phyloP scores from a whole-genome alignment of 2,888 invertebrate species.

The Quadriops clusia region DNA sequence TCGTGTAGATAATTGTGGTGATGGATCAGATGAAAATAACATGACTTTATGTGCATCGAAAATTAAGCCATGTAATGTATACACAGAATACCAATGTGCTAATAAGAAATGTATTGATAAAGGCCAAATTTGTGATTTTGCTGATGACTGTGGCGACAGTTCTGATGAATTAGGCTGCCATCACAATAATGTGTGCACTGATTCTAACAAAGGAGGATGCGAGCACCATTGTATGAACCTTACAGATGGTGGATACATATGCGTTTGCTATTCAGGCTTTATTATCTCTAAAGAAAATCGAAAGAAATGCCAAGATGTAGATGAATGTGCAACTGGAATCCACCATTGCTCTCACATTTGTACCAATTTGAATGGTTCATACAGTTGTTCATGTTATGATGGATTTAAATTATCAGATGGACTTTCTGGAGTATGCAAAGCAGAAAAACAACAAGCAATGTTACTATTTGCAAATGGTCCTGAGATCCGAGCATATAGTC shows the following conservation, averaged over 20 bases:
- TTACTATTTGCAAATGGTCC: conserved; percentile 72
- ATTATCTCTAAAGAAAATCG: conserved; percentile 68
- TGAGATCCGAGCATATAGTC: conserved; percentile 66
- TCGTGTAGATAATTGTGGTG: conserved; percentile 85
- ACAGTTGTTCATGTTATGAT: conserved; percentile 73
- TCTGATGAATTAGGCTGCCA: conserved; percentile 88
- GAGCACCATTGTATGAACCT: conserved; percentile 85
- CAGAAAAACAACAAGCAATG: conserved; percentile 51
- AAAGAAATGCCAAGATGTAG: conserved; percentile 77
- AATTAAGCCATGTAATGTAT: conserved; percentile 62
- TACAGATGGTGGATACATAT: conserved; percentile 75
- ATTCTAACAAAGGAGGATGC: conserved; percentile 64
- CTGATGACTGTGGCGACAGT: conserved; percentile 82
- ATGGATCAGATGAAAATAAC: conserved; percentile 92
- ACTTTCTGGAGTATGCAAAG: conserved; percentile 74
- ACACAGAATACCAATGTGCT: conserved; percentile 76
- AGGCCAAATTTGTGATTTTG: conserved; percentile 71
- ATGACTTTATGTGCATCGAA: conserved; percentile 77
- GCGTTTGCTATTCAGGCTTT: conserved; percentile 79
- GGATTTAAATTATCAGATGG: conserved; percentile 69
- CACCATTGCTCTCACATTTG: conserved; percentile 93
- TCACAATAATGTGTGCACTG: conserved; percentile 49
- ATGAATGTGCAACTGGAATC: conserved; percentile 73
- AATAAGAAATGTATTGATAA: conserved; percentile 76
- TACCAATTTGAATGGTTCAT: conserved; percentile 81